Conservation (phyloP, 2,888 invertebrate genomes). For the Silvanus unidentatus region DNA sequence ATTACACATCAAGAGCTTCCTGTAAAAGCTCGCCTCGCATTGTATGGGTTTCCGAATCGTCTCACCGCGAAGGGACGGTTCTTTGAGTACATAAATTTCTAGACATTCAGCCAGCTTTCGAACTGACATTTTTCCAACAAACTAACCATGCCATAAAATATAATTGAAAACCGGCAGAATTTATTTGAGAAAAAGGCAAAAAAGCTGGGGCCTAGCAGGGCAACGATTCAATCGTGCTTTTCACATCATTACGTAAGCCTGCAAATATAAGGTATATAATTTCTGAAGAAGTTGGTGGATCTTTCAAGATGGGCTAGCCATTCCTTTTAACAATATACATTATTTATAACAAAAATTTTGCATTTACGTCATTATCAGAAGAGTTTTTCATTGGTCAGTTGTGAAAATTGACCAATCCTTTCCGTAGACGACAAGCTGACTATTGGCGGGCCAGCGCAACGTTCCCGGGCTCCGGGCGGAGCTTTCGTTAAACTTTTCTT, state of each 20-base stretch:
- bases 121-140: too few species aligned
- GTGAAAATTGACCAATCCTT: slow-evolving; percentile 44
- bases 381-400: slow-evolving; percentile 41
- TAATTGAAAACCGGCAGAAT: too few species aligned
- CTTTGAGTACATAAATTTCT: slow-evolving; percentile 1
- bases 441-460: slow-evolving; percentile 37
- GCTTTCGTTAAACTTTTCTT: slow-evolving; percentile 40
- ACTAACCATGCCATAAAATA: too few species aligned
- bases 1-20: slow-evolving; percentile 34
- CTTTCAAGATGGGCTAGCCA: slow-evolving; percentile 10
- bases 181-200: too few species aligned
- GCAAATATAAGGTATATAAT: too few species aligned
- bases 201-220: too few species aligned
- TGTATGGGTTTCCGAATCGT: slow-evolving; percentile 31
- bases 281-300: too few species aligned
- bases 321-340: slow-evolving; percentile 43
- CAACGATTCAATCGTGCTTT: too few species aligned
- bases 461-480: slow-evolving; percentile 39
- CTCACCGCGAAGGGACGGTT: background rate
- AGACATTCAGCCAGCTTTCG: too few species aligned
- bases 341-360: slow-evolving; percentile 46
- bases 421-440: slow-evolving; percentile 24
- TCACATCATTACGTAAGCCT: too few species aligned
- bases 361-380: slow-evolving; percentile 40
- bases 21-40: slow-evolving; percentile 31